These are phyloP conservation scores for Amphipyra tragopoginis DNA, from an alignment of 2,888 invertebrate genomes.

Conservation along the genomic window DNA sequence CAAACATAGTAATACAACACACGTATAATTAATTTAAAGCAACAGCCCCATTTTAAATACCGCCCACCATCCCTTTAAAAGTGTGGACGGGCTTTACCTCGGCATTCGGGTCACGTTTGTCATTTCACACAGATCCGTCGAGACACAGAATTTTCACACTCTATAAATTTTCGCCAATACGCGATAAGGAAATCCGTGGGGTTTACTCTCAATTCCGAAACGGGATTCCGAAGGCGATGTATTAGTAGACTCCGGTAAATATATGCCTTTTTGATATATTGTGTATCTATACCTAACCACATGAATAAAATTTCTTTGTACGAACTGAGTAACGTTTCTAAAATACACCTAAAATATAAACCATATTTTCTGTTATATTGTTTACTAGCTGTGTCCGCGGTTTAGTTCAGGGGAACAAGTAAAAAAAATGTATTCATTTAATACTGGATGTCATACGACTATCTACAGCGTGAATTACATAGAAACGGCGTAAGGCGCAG, in stretches of 20 bases:
- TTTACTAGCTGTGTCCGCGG: too few relatives aligned
- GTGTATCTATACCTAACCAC: conserved; percentile 31
- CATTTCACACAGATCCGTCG: conserved; percentile 79
- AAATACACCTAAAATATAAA: too few relatives aligned
- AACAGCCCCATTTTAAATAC: conserved; percentile 42
- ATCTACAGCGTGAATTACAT: too few relatives aligned
- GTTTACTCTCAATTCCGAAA: conserved; percentile 65
- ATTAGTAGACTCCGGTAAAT: conserved; percentile 63
- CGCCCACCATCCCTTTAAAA: conserved; percentile 15
- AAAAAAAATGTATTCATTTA: too few relatives aligned
- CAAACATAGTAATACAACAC: too few relatives aligned
- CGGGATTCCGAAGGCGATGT: conserved; percentile 62
- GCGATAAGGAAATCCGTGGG: conserved; percentile 72
- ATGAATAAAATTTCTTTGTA: background rate
- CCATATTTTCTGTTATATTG: too few relatives aligned
- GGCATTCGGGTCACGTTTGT: conserved; percentile 80
- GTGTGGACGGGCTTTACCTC: conserved; percentile 50
- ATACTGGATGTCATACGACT: too few relatives aligned
- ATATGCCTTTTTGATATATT: conserved; percentile 43
- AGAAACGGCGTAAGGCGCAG: too few relatives aligned
- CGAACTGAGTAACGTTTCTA: background rate
- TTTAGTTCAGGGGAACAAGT: too few relatives aligned
- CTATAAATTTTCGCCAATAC: conserved; percentile 81
- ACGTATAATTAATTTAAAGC: background rate
- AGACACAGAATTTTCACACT: conserved; percentile 82